phyloP scores from a whole-genome alignment of 2,797 vertebrate genomes.

The Sciaenops ocellatus region DNA sequence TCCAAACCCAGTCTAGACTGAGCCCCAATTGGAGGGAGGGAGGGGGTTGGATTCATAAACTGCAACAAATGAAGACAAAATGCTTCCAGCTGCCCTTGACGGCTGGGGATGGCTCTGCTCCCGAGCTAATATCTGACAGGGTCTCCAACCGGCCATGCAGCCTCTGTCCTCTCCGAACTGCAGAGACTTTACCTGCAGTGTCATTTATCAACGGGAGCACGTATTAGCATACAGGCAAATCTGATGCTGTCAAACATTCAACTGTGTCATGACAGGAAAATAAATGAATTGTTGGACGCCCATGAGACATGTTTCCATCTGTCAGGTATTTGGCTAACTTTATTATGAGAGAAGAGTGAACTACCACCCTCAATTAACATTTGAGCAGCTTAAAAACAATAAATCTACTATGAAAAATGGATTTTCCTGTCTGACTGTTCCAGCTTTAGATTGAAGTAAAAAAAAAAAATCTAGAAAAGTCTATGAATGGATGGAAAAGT shows the following conservation, averaged over 20 bases:
- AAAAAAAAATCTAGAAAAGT: not conserved
- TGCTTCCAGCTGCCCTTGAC: constrained; percentile 55
- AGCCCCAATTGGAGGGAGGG: constrained; percentile 27
- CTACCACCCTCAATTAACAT: too few relatives aligned
- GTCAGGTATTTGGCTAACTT: not conserved
- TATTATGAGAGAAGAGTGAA: not conserved
- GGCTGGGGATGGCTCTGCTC: constrained; percentile 12
- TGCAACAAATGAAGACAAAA: constrained; percentile 72
- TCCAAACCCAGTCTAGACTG: constrained; percentile 52
- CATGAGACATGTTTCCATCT: too few relatives aligned
- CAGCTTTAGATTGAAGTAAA: not conserved
- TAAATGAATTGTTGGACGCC: not conserved
- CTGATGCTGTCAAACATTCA: constrained; percentile 1
- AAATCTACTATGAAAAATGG: not conserved
- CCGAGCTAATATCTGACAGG: constrained; percentile 16
- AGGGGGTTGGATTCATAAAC: constrained; percentile 47
- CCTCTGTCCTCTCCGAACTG: constrained; percentile 45
- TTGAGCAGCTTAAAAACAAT: not conserved
- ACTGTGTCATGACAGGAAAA: not conserved
- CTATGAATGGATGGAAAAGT: not conserved
- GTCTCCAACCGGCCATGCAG: constrained; percentile 9
- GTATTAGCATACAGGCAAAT: constrained; percentile 5
- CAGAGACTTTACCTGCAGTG: constrained; percentile 63
- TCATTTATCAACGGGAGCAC: constrained; percentile 47
- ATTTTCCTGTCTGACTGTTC: not conserved